Evolutionary conservation across 2,888 invertebrate genomes (phyloP).

Genomic region (Tenthredo scrophulariae): DNA sequence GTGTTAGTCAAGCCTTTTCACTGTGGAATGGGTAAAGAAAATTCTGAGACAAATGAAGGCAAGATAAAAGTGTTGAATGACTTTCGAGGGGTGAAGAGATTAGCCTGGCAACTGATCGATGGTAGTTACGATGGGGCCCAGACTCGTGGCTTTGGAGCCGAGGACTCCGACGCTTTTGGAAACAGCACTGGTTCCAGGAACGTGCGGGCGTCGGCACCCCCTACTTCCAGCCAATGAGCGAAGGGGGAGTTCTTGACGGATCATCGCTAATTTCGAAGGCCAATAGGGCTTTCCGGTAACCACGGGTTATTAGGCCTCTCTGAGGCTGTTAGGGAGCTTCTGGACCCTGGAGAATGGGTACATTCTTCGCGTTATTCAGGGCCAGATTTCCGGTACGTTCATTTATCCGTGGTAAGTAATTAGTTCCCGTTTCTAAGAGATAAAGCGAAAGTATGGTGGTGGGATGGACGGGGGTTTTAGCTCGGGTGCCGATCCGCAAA

Average conservation of each 20-base stretch:
- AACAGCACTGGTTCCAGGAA: constrained; percentile 22
- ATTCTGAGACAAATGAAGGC: constrained; percentile 58
- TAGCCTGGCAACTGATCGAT: constrained; percentile 60
- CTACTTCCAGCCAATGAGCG: constrained; percentile 20
- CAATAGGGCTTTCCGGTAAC: constrained; percentile 51
- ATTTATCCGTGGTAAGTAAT: constrained; percentile 23
- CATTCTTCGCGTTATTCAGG: constrained; percentile 43
- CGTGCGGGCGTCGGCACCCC: constrained; percentile 20
- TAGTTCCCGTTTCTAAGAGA: constrained; percentile 17
- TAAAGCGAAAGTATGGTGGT: neutral
- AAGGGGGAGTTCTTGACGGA: constrained; percentile 49
- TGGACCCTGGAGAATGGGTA: constrained; percentile 25
- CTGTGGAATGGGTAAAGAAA: constrained; percentile 40
- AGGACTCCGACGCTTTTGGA: neutral
- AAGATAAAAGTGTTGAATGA: constrained; percentile 61
- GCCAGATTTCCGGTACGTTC: constrained; percentile 34
- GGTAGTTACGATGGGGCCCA: constrained; percentile 53
- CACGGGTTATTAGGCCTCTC: constrained; percentile 48
- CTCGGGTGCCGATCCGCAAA: constrained; percentile 7
- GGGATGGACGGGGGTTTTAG: neutral
- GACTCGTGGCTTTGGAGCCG: constrained; percentile 16
- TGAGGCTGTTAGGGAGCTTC: constrained; percentile 28
- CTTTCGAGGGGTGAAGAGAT: constrained; percentile 57
- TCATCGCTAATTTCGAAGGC: constrained; percentile 56
- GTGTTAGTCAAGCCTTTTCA: constrained; percentile 23